Evolutionary conservation across 2,797 vertebrate species (phyloP), one percentile per base, ranked within the genome.

Genomic region (Rhinatrema bivittatum): DNA sequence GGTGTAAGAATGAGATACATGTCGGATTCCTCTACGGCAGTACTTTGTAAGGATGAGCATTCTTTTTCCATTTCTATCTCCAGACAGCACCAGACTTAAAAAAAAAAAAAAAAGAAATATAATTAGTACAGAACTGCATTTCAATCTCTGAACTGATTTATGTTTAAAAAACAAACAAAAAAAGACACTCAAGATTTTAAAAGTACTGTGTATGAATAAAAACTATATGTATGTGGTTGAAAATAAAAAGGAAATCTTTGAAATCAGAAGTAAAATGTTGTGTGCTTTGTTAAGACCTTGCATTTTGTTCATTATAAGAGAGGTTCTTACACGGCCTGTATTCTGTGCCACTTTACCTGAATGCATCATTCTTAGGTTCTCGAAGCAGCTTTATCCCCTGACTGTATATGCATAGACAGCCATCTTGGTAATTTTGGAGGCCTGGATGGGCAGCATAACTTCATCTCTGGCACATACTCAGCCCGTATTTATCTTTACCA

Each of bases 171-270:
- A 41, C 21, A 44, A 63, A 62, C 14, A 12, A 55, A 60, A 77
- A 88, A 82, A 80, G 78, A 74, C 61, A 62, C 74, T 70, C 20
- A 35, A 77, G 71, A 86, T 87, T 88, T 89, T 81, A 78, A 87
- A 82, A 71, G 77, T 84, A 78, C 71, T 85, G 79, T 87, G 63
- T 85, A 76, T 81, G 72, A 90, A 87, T 70, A 80, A 78, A 69
- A 82, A 49, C 26, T 39, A 62, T 73, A 72, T 84, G 82, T 88
- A 79, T 84, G 79, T 88, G 83, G 84, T 54, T 85, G 76, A 87
- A 86, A 91, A 88, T 84, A 86, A 89, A 62, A 60, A 81, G 42
- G 73, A 79, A 84, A 81, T 46, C 72, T 87, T 85, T 82, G 71
- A 87, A 74, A 82, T 81, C 84, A 79, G 72, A 68, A 43, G 11